These are phyloP conservation scores for Butorides virescens DNA, from an alignment of 2,113 vertebrate genomes.

Conservation along the genomic window DNA sequence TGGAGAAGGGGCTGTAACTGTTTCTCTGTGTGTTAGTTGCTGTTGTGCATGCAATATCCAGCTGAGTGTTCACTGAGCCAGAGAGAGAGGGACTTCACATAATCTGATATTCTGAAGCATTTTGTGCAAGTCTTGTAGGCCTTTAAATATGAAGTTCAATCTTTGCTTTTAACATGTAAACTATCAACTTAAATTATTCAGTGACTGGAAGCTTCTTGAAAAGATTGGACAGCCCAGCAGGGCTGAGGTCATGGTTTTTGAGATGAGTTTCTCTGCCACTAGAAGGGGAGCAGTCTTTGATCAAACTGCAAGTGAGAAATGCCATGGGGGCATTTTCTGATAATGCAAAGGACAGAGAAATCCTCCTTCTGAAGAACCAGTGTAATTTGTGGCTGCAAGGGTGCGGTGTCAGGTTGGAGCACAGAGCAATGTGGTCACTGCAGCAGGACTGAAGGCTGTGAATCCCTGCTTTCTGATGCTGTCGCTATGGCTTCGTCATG, in stretches of 20 bases:
- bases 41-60: background rate
- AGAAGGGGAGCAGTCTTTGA: background rate
- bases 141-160: background rate
- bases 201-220: background rate
- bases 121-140: background rate
- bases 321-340: background rate
- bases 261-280: background rate
- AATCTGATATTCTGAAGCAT: background rate
- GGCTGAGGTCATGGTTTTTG: background rate
- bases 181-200: background rate
- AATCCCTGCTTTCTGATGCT: accelerated
- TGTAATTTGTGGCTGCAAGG: background rate
- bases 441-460: background rate
- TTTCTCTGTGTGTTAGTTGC: background rate
- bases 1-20: background rate
- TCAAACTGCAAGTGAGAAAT: background rate
- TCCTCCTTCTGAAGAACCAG: background rate
- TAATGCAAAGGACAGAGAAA: background rate
- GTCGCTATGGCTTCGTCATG: background rate
- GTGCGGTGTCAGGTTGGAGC: accelerated
- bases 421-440: accelerated
- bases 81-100: background rate
- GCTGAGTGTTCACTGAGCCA: background rate
- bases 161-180: background rate
- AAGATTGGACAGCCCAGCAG: background rate